A percentile compares a stretch with the other conserved stretches of the same genome.
phyloP scores from a whole-genome alignment of 2,888 invertebrate species.

The Coelinius sp. region DNA sequence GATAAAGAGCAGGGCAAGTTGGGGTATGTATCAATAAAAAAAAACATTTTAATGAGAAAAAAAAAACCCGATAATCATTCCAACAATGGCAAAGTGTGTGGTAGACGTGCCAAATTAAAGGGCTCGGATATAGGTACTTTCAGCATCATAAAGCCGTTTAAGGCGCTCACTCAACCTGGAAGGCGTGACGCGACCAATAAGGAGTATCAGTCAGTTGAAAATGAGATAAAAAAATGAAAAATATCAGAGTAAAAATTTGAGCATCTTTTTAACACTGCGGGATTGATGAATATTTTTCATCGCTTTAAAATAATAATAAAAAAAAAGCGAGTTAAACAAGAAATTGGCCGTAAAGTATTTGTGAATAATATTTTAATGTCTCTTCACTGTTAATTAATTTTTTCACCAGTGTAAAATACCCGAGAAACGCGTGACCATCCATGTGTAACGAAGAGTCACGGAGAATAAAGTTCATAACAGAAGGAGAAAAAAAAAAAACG shows the following conservation, averaged over 20 bases:
- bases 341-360: neutral
- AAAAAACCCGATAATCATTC: conserved; percentile 62
- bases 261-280: neutral
- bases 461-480: conserved; percentile 23
- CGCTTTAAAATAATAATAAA: neutral
- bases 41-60: conserved; percentile 21
- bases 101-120: conserved; percentile 68
- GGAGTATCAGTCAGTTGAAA: conserved; percentile 25
- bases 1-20: conserved; percentile 18
- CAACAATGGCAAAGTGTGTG: conserved; percentile 62
- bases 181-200: conserved; percentile 34
- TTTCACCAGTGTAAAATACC: neutral
- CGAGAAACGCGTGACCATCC: conserved; percentile 15
- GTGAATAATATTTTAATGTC: neutral
- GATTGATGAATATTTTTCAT: neutral
- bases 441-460: conserved; percentile 20
- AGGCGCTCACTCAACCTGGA: conserved; percentile 39
- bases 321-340: no score
- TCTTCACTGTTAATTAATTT: neutral
- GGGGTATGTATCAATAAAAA: conserved; percentile 13
- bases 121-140: conserved; percentile 52
- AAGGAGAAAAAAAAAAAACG: conserved; percentile 33
- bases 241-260: conserved; percentile 30
- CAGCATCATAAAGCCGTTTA: conserved; percentile 38
- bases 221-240: conserved; percentile 47